phyloP scores from a whole-genome alignment of 1,140 invertebrate species.

The Musca domestica region DNA sequence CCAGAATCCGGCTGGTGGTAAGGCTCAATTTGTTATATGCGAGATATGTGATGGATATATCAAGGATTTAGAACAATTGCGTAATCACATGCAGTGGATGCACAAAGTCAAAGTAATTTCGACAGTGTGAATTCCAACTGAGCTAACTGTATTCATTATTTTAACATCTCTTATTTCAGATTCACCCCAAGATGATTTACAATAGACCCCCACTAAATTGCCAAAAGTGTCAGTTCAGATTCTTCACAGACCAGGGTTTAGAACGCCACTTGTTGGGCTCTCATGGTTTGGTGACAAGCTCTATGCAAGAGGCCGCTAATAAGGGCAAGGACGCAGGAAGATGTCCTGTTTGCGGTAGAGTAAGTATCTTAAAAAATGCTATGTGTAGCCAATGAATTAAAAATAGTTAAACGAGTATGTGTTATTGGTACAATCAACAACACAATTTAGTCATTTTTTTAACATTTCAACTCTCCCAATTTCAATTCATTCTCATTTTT shows the following conservation, averaged over 20 bases:
- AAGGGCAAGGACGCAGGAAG: conserved; percentile 90
- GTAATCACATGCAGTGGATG: conserved; percentile 95
- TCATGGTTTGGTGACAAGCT: conserved; percentile 90
- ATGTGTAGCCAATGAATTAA: no score
- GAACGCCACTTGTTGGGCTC: conserved; percentile 90
- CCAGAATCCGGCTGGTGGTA: conserved; percentile 55
- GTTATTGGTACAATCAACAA: not conserved
- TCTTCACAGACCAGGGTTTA: conserved; percentile 75
- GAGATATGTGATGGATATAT: conserved; percentile 95
- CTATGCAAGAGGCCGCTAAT: conserved; percentile 93
- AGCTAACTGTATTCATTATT: not conserved
- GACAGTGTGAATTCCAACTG: not conserved
- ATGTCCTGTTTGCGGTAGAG: conserved; percentile 89
- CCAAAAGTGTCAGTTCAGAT: conserved; percentile 89
- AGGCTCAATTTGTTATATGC: conserved; percentile 87
- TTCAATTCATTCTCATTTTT: not conserved
- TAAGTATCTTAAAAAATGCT: conserved; percentile 54
- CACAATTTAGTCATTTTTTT: not conserved
- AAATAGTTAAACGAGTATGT: no score
- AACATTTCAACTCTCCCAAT: not conserved
- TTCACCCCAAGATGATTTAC: conserved; percentile 94
- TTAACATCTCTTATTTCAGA: conserved; percentile 53
- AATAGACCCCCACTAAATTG: conserved; percentile 92
- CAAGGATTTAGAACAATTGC: conserved; percentile 86
- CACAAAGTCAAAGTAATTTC: conserved; percentile 78